Base-by-base conservation (phyloP, 1,140 invertebrate genomes). In the Cotesia typhae region DNA sequence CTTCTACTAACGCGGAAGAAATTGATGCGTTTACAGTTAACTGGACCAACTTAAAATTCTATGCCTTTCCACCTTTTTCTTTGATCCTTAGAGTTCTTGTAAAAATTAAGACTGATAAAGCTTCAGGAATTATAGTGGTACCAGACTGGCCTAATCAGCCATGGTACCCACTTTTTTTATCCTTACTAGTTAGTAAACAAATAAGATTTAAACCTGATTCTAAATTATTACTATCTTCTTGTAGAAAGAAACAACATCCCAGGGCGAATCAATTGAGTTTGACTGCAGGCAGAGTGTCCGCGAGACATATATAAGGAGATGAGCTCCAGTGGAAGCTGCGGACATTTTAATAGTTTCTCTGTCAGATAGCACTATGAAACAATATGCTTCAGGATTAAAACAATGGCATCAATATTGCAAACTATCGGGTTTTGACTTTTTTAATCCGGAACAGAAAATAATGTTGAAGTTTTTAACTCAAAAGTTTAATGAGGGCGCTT, bases 361-460 rank as follows among this genome's bases (percentile, higher is more conserved):
- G 38, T 36, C 71, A 36, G 3, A 35, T 9, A 52, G 65, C 17
- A 67, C 71, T 7, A 38, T 37, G 20, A 67, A 61, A 55, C 71
- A 73, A 63, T 73, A 73, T 67, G 4, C 41, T n/a, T 70, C 67
- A 28, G 55, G 38, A 41, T 38, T 70, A 6, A 70, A 55, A 61
- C 55, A 61, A 17, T 70, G 67, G 67, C 61, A 38, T 38, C 20
- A 17, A 1, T 70, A 35, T 70, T 70, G 67, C 20, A 10, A 61
- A 17, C n/a, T 10, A 70, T 17, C 10, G 17, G 37, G 60, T 7
- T 36, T 12, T 37, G 60, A 10, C 12, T 61, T 61, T 60, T 17
- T 51, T 7, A 61, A 47, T 1, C 57, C 57, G 12, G 17, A 61
- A 3, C 55, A 38, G 47, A n/a, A 61, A 6, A 47, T 36, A 7